Conservation (phyloP, 2,888 invertebrate species). For the Brachyopa scutellaris region DNA sequence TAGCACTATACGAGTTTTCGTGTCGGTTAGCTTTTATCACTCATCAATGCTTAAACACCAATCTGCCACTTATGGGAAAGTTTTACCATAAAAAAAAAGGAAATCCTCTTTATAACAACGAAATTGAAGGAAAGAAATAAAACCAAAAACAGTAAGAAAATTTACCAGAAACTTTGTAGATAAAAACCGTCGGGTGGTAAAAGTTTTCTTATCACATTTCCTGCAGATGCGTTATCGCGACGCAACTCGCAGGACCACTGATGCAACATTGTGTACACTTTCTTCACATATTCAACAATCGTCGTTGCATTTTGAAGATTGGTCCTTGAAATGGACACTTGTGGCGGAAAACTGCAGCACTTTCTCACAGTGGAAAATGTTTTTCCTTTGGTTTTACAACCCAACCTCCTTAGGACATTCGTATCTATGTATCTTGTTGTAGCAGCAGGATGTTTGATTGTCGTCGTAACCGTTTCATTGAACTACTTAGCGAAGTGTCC, state of each 20-base stretch:
- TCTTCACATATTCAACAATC: not conserved
- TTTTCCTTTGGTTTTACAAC: not conserved
- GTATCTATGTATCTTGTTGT: not conserved
- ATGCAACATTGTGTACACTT: conserved; percentile 20
- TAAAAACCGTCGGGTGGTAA: conserved; percentile 6
- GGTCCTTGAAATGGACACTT: conserved; percentile 25
- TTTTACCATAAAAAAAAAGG: conserved; percentile 35
- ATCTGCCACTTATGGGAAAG: conserved; percentile 17
- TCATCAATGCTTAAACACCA: conserved; percentile 18
- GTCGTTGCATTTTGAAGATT: not conserved
- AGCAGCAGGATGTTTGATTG: not conserved
- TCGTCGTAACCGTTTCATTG: not conserved
- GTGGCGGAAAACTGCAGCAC: conserved; percentile 2
- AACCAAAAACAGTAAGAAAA: not conserved
- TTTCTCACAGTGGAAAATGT: not conserved
- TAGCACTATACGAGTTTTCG: too few species aligned
- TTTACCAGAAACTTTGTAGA: conserved; percentile 25
- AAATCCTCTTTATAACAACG: not conserved
- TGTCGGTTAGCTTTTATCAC: conserved; percentile 30
- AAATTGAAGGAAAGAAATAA: not conserved
- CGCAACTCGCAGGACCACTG: too few species aligned
- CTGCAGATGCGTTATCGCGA: not conserved
- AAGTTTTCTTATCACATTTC: not conserved
- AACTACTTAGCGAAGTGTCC: conserved; percentile 27
- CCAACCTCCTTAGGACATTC: not conserved